A percentile compares a stretch with the other conserved stretches of the same genome.
Evolutionary conservation across 2,888 invertebrate species (phyloP).

Genomic region (Oscheius onirici): DNA sequence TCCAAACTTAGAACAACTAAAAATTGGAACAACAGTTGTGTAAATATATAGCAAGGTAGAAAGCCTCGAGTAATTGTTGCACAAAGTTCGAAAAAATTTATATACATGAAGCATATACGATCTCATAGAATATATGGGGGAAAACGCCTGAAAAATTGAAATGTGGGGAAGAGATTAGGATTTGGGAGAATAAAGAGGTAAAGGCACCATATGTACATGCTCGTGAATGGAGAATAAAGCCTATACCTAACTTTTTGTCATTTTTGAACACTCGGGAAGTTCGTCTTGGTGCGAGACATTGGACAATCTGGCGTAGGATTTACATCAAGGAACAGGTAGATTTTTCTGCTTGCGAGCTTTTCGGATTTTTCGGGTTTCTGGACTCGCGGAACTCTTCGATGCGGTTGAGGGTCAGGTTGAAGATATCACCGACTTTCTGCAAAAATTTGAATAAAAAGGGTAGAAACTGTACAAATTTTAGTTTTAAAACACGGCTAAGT

Average conservation of each 20-base stretch:
- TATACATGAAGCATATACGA: conserved; percentile 14
- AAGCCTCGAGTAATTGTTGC: not conserved
- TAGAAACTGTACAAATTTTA: not conserved
- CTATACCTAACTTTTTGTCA: not conserved
- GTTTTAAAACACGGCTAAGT: not conserved
- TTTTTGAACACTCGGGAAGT: not conserved
- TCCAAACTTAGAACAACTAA: not conserved
- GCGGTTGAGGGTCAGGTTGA: conserved; percentile 43
- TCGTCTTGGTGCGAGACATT: not conserved
- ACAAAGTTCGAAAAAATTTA: not conserved
- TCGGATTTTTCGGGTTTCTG: conserved; percentile 33
- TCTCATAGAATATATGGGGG: not conserved
- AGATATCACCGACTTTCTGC: conserved; percentile 48
- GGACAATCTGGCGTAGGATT: too few relatives aligned
- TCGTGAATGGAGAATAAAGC: not conserved
- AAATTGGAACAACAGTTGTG: not conserved
- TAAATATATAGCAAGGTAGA: not conserved
- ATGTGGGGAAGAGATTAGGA: not conserved
- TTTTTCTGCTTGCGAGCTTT: not conserved
- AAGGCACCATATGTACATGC: conserved; percentile 17
- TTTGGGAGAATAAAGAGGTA: too few relatives aligned
- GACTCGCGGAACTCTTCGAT: conserved; percentile 50
- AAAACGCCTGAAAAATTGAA: conserved; percentile 18
- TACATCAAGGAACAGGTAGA: conserved; percentile 1
- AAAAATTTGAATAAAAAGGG: conserved; percentile 14